Conservation (phyloP, 92 coral and sea anemone species). For the Porites divaricata region DNA sequence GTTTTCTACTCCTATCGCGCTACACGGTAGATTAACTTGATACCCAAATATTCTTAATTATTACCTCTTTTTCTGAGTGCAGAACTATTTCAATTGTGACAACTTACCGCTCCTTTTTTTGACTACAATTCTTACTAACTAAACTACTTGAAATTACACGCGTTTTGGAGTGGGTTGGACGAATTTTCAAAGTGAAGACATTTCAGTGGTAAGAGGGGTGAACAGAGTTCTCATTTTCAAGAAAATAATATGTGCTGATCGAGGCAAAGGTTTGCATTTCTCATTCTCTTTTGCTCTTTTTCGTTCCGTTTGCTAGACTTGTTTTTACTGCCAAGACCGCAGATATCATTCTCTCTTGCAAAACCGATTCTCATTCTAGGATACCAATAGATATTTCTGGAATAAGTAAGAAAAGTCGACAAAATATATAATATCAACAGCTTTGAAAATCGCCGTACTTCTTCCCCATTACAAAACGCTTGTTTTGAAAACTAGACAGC, state of each 20-base stretch:
- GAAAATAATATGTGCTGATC: background rate
- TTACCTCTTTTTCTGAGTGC: constrained; percentile 23
- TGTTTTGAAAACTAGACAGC: background rate
- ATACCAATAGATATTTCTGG: background rate
- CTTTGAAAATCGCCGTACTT: constrained; percentile 11
- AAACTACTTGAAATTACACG: background rate
- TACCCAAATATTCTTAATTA: constrained; percentile 43
- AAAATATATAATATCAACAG: background rate
- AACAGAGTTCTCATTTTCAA: background rate
- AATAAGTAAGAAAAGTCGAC: background rate
- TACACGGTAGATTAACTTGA: constrained; percentile 47
- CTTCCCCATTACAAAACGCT: background rate
- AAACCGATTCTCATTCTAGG: too few species aligned
- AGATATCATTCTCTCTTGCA: too few species aligned
- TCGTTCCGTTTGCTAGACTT: background rate
- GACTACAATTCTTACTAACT: constrained; percentile 12
- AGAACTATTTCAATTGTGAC: constrained; percentile 26
- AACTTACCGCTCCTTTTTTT: constrained; percentile 18
- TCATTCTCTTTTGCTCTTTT: background rate
- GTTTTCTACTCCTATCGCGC: constrained; percentile 67
- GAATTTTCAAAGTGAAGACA: constrained; percentile 8
- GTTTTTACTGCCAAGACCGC: too few species aligned
- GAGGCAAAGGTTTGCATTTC: too few species aligned
- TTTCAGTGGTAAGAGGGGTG: background rate
- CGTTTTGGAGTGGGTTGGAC: background rate